These are phyloP conservation scores for Protosalanx chinensis DNA, from an alignment of 2,797 vertebrate genomes.

Conservation along the genomic window DNA sequence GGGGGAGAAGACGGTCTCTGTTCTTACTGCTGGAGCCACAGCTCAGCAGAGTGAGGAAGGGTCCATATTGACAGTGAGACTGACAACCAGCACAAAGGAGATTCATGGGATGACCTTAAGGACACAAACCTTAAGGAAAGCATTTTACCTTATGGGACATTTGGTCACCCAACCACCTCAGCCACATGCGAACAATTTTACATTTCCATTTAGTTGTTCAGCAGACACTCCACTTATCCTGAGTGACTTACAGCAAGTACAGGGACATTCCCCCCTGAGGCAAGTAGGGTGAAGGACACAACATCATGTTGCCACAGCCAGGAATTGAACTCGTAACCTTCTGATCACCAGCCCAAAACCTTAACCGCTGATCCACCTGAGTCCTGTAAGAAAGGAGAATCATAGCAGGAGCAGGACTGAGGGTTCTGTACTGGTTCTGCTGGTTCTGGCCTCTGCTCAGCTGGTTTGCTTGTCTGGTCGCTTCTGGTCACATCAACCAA, in stretches of 20 bases:
- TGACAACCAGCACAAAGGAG: neutral
- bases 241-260: no score
- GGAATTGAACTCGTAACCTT: no score
- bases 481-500: neutral
- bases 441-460: neutral
- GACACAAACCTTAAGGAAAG: neutral
- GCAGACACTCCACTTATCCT: no score
- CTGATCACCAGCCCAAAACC: no score
- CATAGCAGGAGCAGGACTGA: conserved; percentile 37
- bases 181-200: no score
- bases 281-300: no score
- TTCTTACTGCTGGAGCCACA: conserved; percentile 13
- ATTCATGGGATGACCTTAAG: neutral
- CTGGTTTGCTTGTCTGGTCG: conserved; percentile 22
- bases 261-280: no score
- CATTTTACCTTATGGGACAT: neutral
- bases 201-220: no score
- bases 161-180: no score
- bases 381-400: conserved; percentile 58
- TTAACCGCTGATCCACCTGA: conserved; percentile 15
- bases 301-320: no score
- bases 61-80: conserved; percentile 59
- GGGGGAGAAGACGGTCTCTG: conserved; percentile 26
- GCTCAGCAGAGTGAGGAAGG: conserved; percentile 62
- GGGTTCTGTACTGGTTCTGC: neutral